phyloP scores from a whole-genome alignment of 2,888 invertebrate species.

The Phyto melanocephala region DNA sequence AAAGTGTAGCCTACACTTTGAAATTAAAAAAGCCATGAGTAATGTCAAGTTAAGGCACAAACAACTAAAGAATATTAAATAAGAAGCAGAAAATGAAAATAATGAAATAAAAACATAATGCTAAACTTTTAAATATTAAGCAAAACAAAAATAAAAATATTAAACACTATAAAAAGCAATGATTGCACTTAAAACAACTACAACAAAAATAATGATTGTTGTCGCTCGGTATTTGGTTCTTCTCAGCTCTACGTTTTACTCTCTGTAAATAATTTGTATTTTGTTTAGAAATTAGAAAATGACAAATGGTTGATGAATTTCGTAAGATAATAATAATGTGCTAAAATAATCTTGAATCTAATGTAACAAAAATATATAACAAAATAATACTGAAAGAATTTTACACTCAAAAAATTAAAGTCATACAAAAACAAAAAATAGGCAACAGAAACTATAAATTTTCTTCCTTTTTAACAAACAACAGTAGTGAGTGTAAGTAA shows the following conservation, averaged over 20 bases:
- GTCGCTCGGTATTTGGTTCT: constrained; percentile 3
- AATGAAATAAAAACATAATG: constrained; percentile 33
- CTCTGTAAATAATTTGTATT: constrained; percentile 36
- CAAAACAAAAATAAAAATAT: constrained; percentile 41
- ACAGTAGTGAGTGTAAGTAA: background rate
- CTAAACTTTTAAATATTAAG: constrained; percentile 31
- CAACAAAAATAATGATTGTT: constrained; percentile 21
- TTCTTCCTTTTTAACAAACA: background rate
- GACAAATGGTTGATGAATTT: constrained; percentile 67
- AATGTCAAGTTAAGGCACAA: constrained; percentile 59
- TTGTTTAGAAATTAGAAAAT: constrained; percentile 68
- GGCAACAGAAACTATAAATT: background rate
- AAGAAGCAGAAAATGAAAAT: constrained; percentile 30
- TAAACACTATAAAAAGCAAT: constrained; percentile 11
- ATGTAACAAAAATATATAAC: background rate
- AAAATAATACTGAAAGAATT: constrained; percentile 26
- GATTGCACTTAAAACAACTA: constrained; percentile 23
- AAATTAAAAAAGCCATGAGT: constrained; percentile 56
- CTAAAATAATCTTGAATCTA: constrained; percentile 47
- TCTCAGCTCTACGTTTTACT: background rate
- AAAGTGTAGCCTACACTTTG: background rate
- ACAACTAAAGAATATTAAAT: constrained; percentile 46
- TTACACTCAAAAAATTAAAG: constrained; percentile 31
- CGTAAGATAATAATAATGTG: constrained; percentile 60
- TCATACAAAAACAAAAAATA: constrained; percentile 32